phyloP scores from a whole-genome alignment of 2,797 vertebrate genomes.

The Propithecus deckenii region DNA sequence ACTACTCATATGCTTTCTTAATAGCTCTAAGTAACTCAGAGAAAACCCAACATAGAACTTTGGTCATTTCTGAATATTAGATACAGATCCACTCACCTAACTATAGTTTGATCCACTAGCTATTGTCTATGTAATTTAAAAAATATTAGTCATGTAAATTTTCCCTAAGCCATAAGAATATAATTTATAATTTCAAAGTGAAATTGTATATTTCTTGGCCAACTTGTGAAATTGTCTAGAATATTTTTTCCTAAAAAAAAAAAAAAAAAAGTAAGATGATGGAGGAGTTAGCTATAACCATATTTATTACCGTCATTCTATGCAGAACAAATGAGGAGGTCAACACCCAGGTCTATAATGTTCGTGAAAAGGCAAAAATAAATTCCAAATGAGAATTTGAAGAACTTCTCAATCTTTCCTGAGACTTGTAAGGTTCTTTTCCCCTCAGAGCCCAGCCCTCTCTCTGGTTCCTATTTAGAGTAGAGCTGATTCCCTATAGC shows the following conservation, averaged over 20 bases:
- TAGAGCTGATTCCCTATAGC: neutral
- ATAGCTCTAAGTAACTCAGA: neutral
- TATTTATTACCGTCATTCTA: neutral
- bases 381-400: slow-evolving; percentile 32
- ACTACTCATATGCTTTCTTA: neutral
- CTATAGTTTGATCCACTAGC: neutral
- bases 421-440: neutral
- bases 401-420: neutral
- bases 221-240: slow-evolving; percentile 26
- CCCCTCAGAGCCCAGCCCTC: neutral
- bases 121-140: slow-evolving; percentile 17
- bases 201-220: slow-evolving; percentile 2
- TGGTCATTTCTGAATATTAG: neutral
- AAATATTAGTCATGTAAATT: neutral
- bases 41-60: neutral
- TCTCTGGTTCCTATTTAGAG: slow-evolving; percentile 1
- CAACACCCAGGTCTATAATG: neutral
- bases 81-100: neutral
- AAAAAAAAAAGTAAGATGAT: neutral
- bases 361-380: neutral
- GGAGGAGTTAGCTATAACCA: neutral
- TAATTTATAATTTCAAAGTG: slow-evolving; percentile 18
- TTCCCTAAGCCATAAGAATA: neutral
- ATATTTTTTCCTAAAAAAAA: neutral
- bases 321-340: neutral